phyloP scores from a whole-genome alignment of 92 coral and sea anemone species.

The Muricea muricata region DNA sequence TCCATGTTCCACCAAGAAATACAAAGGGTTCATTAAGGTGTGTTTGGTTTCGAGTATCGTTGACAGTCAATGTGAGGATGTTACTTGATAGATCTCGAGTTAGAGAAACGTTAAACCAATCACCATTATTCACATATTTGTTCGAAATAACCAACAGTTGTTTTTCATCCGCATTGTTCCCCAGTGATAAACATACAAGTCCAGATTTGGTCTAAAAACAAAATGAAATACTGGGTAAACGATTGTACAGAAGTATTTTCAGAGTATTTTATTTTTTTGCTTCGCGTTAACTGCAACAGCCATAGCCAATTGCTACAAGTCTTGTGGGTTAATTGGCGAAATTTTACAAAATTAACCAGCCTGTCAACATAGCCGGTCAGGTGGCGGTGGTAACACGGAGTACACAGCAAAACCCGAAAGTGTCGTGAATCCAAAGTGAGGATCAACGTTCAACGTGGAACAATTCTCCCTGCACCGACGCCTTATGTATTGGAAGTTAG shows the following conservation, averaged over 20 bases:
- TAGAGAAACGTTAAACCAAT: slow-evolving; percentile 88
- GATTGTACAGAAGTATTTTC: neutral
- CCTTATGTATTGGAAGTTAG: no score
- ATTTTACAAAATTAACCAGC: no score
- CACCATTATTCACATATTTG: slow-evolving; percentile 72
- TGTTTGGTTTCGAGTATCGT: slow-evolving; percentile 24
- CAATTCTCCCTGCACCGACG: no score
- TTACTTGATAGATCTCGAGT: slow-evolving; percentile 66
- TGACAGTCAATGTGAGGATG: slow-evolving; percentile 68
- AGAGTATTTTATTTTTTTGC: no score
- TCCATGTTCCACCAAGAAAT: slow-evolving; percentile 85
- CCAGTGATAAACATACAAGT: slow-evolving; percentile 66
- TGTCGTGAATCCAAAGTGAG: no score
- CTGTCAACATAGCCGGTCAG: no score
- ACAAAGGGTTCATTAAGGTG: slow-evolving; percentile 70
- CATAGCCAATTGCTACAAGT: no score
- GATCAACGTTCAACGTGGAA: no score
- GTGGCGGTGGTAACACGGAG: no score
- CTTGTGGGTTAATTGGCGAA: no score
- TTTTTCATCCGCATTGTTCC: slow-evolving; percentile 52
- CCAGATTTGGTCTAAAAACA: slow-evolving; percentile 66
- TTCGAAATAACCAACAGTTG: slow-evolving; percentile 44
- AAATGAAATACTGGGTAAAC: neutral
- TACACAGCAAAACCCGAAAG: no score
- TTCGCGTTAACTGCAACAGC: no score